A percentile compares a stretch with the other conserved stretches of the same genome.
These are phyloP conservation scores for Acanthoscelides obtectus DNA, from an alignment of 2,888 invertebrate species.

Conservation along the genomic window DNA sequence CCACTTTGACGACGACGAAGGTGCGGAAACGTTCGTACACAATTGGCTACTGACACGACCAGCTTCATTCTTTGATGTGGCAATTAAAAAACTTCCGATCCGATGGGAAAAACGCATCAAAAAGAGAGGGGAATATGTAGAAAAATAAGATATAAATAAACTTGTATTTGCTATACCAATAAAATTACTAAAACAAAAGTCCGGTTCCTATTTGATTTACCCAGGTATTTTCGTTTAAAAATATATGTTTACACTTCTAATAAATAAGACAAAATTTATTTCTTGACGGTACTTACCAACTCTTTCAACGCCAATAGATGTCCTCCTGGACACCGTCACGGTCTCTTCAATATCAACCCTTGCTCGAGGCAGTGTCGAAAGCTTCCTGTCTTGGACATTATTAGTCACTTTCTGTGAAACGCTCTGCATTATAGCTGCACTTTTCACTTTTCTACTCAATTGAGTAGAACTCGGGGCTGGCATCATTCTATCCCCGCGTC, in stretches of 20 bases:
- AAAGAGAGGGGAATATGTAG: too few species aligned
- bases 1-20: too few species aligned
- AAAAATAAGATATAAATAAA: too few species aligned
- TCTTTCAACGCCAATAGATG: conserved; percentile 28
- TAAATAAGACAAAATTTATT: not conserved
- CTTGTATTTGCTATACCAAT: too few species aligned
- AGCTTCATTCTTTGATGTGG: too few species aligned
- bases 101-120: too few species aligned
- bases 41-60: too few species aligned
- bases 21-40: too few species aligned
- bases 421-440: conserved; percentile 13
- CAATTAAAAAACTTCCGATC: too few species aligned
- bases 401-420: conserved; percentile 5
- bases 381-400: conserved; percentile 10
- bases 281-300: conserved; percentile 26
- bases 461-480: conserved; percentile 2
- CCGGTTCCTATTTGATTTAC: too few species aligned
- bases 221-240: too few species aligned
- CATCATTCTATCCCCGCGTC: not conserved
- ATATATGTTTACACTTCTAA: not conserved
- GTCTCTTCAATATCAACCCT: conserved; percentile 29
- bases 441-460: conserved; percentile 16
- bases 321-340: conserved; percentile 33
- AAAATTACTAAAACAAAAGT: too few species aligned
- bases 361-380: conserved; percentile 14